Evolutionary conservation across 1,140 invertebrate species (phyloP), one percentile per base, ranked within the genome.

Genomic region (Trichogramma pretiosum): DNA sequence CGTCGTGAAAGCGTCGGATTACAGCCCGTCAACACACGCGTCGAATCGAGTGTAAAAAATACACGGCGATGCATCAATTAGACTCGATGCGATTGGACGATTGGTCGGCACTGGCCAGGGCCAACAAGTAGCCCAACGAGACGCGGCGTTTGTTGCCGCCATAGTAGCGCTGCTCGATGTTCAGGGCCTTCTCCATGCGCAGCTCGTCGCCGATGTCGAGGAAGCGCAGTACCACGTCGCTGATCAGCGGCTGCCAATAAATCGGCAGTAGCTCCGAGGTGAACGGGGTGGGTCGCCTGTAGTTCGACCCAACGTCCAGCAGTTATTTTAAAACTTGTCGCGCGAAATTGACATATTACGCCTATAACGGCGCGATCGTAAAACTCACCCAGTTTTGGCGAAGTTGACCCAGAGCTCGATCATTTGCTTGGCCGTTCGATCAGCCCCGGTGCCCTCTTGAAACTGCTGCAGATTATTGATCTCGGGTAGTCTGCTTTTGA

Each of bases 361-460:
- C n/a, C n/a, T n/a, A n/a, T n/a, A n/a, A n/a, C n/a, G n/a, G n/a
- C n/a, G n/a, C n/a, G n/a, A n/a, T n/a, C n/a, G n/a, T 18, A 2
- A 10, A 30, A 21, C 33, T 47, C 19, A 60, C 58, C 70, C 59
- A 4, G 59, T 67, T 33, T 62, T 58, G 3, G 70, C 70, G 43
- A 74, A 74, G 36, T 61, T 61, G 3, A 66, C 70, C 67, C 67
- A 72, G 55, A 78, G 56, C 59, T 66, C 74, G 8, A 77, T 68
- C 67, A 80, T 77, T 26, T 67, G 68, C 41, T 68, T 68, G 37
- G 77, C 65, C 2, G 66, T 51, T 45, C 51, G 52, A 28, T 64
- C 55, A 28, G 63, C 66, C 0, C 52, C 58, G 0, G 65, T 57
- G 4, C 56, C 62, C 0, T 52, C 50, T 53, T 56, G 52, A 53